Evolutionary conservation across 2,888 invertebrate genomes (phyloP), one percentile per base, ranked within the genome.

Genomic region (Lasioglossum lativentre): DNA sequence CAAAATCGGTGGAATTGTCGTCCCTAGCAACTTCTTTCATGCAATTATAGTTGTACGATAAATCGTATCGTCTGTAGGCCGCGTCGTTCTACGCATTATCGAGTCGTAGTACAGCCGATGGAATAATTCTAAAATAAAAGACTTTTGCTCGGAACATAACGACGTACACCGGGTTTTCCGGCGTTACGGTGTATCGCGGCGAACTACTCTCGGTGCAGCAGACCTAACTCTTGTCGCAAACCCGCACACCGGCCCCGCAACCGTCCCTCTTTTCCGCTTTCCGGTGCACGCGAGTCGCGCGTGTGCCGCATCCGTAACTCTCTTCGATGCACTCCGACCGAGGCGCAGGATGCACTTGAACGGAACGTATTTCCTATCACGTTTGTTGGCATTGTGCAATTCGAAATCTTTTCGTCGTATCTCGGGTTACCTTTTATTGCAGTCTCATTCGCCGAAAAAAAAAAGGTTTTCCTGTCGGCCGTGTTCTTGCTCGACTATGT

Each of bases 261-360:
- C 63, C 56, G 63, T n/a, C 66, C 12, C 52, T 27, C 75, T 73
- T 63, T 38, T 59, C 68, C 52, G 63, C 23, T 27, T 73, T 45
- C 68, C 80, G 23, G 47, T 66, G 63, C 75, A 83, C 83, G 83
- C 75, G 72, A 76, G 34, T 27, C 59, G 75, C 83, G 83, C 82
- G 83, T 75, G 19, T 63, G 27, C 19, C 30, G 63, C 75, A 75
- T 82, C 56, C 71, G 42, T 63, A 75, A 82, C 40, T 82, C 75
- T 40, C 10, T 16, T 74, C 45, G 68, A 70, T 16, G 5, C 8
- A 19, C 42, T 56, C 16, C 23, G 38, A 59, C 12, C 40, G 19
- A 27, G 45, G 40, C 40, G 30, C 40, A 40, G 12, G 70, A 70
- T 70, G 70, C 70, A 40, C 70, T 70, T n/a, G 70, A 70, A 14